phyloP scores from a whole-genome alignment of 2,888 invertebrate genomes.

The Eurois occulta region DNA sequence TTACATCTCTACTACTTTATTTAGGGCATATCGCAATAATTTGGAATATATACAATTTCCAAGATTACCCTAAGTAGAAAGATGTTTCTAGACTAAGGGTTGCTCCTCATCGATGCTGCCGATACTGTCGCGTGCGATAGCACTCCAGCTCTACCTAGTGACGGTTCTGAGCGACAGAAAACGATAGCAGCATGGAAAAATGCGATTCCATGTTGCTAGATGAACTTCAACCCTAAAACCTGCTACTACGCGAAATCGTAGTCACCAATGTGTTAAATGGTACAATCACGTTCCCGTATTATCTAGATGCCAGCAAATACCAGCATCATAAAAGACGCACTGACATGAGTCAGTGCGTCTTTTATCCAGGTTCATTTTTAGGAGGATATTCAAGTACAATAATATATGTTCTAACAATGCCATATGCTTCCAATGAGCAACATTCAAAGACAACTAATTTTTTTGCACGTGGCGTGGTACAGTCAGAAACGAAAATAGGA shows the following conservation, averaged over 20 bases:
- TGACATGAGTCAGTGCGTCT: too few species aligned
- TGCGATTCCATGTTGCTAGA: neutral
- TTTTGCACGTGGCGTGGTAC: neutral
- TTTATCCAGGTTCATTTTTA: neutral
- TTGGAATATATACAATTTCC: neutral
- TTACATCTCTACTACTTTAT: constrained; percentile 3
- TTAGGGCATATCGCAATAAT: neutral
- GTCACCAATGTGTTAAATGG: neutral
- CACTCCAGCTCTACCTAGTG: neutral
- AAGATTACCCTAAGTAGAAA: neutral
- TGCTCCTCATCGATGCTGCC: neutral
- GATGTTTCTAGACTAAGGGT: constrained; percentile 2
- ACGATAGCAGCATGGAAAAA: neutral
- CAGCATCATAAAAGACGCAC: neutral
- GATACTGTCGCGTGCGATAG: neutral
- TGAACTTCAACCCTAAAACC: neutral
- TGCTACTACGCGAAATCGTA: neutral
- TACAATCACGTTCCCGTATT: constrained; percentile 3
- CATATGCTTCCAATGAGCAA: neutral
- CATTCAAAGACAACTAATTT: neutral
- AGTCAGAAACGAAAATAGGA: neutral
- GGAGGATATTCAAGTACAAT: neutral
- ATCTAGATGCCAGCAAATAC: neutral
- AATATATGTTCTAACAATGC: neutral
- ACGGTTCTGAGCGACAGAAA: neutral